A percentile compares a stretch with the other conserved stretches of the same genome.
These are phyloP conservation scores for Diachasmimorpha longicaudata DNA, from an alignment of 1,140 invertebrate species.

Conservation along the genomic window DNA sequence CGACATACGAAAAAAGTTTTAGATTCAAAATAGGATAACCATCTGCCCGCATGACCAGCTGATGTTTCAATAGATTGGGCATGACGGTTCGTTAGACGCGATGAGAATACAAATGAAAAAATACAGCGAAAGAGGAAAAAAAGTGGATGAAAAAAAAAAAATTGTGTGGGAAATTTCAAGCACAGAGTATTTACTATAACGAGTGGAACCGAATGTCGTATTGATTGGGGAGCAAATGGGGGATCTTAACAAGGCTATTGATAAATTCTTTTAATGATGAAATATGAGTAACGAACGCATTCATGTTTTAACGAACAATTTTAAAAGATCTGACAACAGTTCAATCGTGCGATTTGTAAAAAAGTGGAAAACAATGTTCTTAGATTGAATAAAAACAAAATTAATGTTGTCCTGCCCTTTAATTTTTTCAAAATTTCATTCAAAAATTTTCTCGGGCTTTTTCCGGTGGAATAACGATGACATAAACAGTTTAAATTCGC, in stretches of 20 bases:
- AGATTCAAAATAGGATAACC: conserved; percentile 22
- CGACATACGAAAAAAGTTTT: background rate
- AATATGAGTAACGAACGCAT: background rate
- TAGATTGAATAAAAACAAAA: too few species aligned
- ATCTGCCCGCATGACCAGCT: conserved; percentile 29
- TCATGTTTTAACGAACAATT: background rate
- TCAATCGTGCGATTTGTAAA: too few species aligned
- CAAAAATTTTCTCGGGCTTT: too few species aligned
- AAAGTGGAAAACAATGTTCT: too few species aligned
- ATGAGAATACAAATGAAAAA: conserved; percentile 24
- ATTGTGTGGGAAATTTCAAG: conserved; percentile 11
- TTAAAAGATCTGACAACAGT: background rate
- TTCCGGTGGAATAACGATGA: too few species aligned
- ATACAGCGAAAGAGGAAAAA: background rate
- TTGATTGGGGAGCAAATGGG: background rate
- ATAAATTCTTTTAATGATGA: background rate
- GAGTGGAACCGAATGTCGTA: background rate
- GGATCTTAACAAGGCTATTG: background rate
- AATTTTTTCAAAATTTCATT: too few species aligned
- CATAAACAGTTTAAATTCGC: too few species aligned
- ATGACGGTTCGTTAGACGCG: conserved; percentile 18
- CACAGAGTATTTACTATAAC: background rate
- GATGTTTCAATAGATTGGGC: conserved; percentile 24
- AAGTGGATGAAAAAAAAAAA: background rate
- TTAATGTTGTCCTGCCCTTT: too few species aligned